Evolutionary conservation across 2,888 invertebrate species (phyloP).

Genomic region (Philonicus albiceps): DNA sequence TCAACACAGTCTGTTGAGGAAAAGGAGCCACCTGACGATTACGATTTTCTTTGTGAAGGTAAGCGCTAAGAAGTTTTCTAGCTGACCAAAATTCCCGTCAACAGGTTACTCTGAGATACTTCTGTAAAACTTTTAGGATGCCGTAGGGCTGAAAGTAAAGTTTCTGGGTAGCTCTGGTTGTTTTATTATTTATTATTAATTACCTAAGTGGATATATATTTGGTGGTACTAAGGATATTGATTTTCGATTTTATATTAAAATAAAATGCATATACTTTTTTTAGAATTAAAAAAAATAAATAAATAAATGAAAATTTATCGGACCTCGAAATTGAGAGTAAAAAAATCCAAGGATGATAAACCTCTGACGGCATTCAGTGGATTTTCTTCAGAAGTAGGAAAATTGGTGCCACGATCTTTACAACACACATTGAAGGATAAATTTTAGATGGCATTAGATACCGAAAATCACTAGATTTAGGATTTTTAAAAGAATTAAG

Average conservation of each 20-base stretch:
- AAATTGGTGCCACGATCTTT: too few species aligned
- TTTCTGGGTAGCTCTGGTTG: not conserved
- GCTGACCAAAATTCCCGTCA: not conserved
- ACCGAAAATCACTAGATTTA: too few species aligned
- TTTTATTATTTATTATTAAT: not conserved
- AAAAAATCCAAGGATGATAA: too few species aligned
- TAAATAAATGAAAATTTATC: not conserved
- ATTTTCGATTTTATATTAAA: not conserved
- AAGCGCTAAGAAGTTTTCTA: slow-evolving; percentile 34
- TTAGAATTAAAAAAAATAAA: not conserved
- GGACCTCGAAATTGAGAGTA: too few species aligned
- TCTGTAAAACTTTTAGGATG: not conserved
- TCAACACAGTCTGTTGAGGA: slow-evolving; percentile 65
- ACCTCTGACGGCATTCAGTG: too few species aligned
- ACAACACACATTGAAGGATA: too few species aligned
- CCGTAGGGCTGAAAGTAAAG: not conserved
- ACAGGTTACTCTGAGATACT: not conserved
- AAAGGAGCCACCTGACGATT: slow-evolving; percentile 59
- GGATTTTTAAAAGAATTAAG: too few species aligned
- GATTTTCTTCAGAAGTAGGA: too few species aligned
- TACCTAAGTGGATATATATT: not conserved
- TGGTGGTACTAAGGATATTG: not conserved
- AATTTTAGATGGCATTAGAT: too few species aligned
- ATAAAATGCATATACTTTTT: not conserved
- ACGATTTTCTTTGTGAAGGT: slow-evolving; percentile 62